Base-by-base conservation (phyloP, 2,797 vertebrate genomes). In the Sebastes oblongus region DNA sequence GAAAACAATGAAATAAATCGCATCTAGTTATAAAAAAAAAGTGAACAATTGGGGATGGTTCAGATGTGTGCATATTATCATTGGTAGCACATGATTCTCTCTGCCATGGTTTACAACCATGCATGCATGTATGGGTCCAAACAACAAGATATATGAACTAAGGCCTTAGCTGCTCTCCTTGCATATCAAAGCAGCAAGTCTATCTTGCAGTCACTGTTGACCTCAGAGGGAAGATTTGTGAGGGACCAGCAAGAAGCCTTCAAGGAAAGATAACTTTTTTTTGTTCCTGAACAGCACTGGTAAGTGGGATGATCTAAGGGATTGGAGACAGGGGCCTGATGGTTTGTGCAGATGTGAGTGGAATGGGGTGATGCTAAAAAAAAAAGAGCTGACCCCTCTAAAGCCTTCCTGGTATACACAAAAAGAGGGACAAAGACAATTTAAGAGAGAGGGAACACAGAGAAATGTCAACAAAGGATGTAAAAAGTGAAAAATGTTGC, bases 151-250 rank as follows among this genome's bases (percentile, higher is more conserved):
- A 92, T 92, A 93, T 94, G 85, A 70, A 93, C 88, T 76, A 86
- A 77, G 79, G 88, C 86, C 86, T 87, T 77, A 85, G 88, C 85
- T 91, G 86, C 88, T 84, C 82, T 93, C 81, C 78, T 93, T 86
- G 65, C 86, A 94, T 89, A 95, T 96, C 94, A 96, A 94, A 96
- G 88, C 78, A 56, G 34, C 32, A 52, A 25, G 68, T 75, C 25
- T 82, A 92, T 88, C 76, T 77, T 76, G 89, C 70, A 46, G 66
- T 68, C 80, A 69, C 9, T 72, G 69, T 77, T 93, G 89, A 92
- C 87, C 91, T 94, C 91, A 94, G 89, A 92, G 92, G 86, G 91
- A 87, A 88, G 86, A 93, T 79, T 92, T 95, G 92, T 86, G 86
- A 91, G 89, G 81, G 91, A 92, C 93, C 77, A 83, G 89, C 86